A percentile compares a stretch with the other conserved stretches of the same genome.
These are phyloP conservation scores for Virgularia gustaviana DNA, from an alignment of 92 coral and sea anemone species.

Conservation along the genomic window DNA sequence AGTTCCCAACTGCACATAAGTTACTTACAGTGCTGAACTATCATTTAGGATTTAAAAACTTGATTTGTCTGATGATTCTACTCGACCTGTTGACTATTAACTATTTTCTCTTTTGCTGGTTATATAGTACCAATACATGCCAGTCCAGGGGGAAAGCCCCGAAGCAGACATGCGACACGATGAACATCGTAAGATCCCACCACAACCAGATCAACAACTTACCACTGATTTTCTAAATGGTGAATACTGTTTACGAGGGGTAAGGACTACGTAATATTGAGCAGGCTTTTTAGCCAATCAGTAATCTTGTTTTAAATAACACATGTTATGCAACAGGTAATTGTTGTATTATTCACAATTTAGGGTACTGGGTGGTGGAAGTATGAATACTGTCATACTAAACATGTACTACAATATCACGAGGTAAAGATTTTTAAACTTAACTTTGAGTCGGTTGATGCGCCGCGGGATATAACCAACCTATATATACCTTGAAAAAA, in stretches of 20 bases:
- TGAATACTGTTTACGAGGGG: conserved; percentile 90
- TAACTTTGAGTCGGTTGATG: background rate
- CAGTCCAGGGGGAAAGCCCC: conserved; percentile 31
- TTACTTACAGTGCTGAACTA: too few relatives aligned
- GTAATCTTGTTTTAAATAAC: background rate
- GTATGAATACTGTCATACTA: conserved; percentile 88
- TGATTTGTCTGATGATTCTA: too few relatives aligned
- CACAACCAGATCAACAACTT: conserved; percentile 76
- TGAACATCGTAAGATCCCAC: conserved; percentile 64
- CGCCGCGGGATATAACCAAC: too few relatives aligned
- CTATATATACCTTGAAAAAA: too few relatives aligned
- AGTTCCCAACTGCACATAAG: too few relatives aligned
- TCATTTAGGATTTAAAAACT: too few relatives aligned
- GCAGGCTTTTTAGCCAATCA: background rate
- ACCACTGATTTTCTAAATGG: conserved; percentile 80
- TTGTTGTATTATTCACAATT: background rate
- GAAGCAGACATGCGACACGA: conserved; percentile 10
- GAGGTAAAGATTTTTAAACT: conserved; percentile 45
- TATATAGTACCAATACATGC: conserved; percentile 20
- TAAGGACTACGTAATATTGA: too few relatives aligned
- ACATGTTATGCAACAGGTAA: background rate
- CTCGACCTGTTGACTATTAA: too few relatives aligned
- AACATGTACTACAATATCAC: conserved; percentile 80
- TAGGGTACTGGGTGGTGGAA: conserved; percentile 97
- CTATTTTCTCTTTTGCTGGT: too few relatives aligned